Conservation (phyloP, 2,888 invertebrate genomes). For the Volucella inflata region DNA sequence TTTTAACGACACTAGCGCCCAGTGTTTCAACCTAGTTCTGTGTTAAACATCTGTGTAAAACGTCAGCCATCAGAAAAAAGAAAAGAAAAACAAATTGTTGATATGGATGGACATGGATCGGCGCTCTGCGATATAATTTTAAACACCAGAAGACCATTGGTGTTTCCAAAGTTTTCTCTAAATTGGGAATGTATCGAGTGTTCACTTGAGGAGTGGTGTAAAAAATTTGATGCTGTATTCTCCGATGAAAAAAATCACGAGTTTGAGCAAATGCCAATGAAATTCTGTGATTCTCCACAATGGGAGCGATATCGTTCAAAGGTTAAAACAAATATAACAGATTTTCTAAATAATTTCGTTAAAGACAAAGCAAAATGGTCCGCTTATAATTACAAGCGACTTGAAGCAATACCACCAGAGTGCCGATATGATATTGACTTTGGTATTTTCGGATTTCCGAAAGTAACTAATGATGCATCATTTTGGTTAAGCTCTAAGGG, state of each 20-base stretch:
- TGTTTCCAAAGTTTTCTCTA: constrained; percentile 78
- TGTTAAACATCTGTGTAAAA: too few relatives aligned
- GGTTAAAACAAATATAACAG: constrained; percentile 86
- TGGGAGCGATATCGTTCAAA: constrained; percentile 91
- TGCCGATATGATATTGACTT: constrained; percentile 86
- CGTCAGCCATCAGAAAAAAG: too few relatives aligned
- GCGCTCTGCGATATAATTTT: constrained; percentile 80
- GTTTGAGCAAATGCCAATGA: constrained; percentile 79
- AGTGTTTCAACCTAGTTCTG: too few relatives aligned
- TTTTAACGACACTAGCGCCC: too few relatives aligned
- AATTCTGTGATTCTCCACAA: constrained; percentile 86
- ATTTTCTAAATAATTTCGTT: constrained; percentile 85
- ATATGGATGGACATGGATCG: constrained; percentile 25
- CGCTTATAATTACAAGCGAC: constrained; percentile 80
- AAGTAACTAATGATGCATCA: constrained; percentile 89
- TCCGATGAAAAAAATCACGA: not conserved
- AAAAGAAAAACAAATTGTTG: not conserved
- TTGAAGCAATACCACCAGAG: constrained; percentile 77
- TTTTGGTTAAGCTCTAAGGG: constrained; percentile 95
- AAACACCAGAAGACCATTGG: constrained; percentile 80
- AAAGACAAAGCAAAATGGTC: constrained; percentile 79
- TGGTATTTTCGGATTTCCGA: constrained; percentile 89
- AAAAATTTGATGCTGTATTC: constrained; percentile 75
- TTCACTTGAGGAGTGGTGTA: constrained; percentile 80
- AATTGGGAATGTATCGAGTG: constrained; percentile 81